Evolutionary conservation across 2,113 vertebrate genomes (phyloP).

Genomic region (Hemiscyllium ocellatum): DNA sequence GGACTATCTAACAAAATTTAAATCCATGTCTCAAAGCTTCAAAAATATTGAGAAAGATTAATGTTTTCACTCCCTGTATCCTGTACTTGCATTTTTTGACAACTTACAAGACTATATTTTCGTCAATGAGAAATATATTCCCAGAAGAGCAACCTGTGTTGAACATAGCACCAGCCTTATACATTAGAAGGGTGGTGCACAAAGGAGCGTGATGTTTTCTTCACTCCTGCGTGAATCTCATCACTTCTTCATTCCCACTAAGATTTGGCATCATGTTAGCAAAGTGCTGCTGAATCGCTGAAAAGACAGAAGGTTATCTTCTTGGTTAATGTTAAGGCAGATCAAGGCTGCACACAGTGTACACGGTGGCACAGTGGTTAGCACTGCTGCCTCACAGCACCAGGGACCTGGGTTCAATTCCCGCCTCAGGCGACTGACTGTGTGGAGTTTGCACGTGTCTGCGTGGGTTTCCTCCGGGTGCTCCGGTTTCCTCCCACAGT

Average conservation of each 20-base stretch:
- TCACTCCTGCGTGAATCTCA: background rate
- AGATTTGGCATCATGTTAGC: background rate
- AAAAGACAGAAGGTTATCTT: background rate
- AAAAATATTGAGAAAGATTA: background rate
- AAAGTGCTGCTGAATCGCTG: background rate
- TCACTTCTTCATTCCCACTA: background rate
- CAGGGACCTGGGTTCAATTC: too few relatives aligned
- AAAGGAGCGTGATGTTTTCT: background rate
- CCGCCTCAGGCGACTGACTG: too few relatives aligned
- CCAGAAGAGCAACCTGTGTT: background rate
- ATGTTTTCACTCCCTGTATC: background rate
- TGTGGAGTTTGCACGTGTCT: too few relatives aligned
- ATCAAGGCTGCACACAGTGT: background rate
- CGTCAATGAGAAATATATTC: background rate
- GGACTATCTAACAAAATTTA: background rate
- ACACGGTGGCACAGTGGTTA: too few relatives aligned
- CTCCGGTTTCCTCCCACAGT: too few relatives aligned
- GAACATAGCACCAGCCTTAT: background rate
- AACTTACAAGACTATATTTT: background rate
- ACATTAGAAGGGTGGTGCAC: background rate
- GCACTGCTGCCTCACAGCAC: too few relatives aligned
- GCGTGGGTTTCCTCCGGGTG: too few relatives aligned
- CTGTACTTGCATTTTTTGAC: background rate
- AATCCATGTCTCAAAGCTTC: background rate
- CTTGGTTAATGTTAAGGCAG: background rate